Conservation (phyloP, 2,113 vertebrate genomes). For the Xyliphius kryptos region DNA sequence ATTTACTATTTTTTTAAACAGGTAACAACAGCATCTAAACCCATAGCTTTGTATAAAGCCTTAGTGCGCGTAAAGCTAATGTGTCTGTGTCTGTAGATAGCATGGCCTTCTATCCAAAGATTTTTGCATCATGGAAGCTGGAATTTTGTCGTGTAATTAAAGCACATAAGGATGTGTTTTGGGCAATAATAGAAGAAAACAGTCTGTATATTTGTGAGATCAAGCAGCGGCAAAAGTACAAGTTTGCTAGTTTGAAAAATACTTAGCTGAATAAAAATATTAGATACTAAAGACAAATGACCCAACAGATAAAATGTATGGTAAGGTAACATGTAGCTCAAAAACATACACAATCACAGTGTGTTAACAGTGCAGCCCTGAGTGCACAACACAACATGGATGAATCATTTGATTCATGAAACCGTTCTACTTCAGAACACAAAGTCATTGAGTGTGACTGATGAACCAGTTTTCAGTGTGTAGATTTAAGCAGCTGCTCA, state of each 20-base stretch:
- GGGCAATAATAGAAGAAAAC: constrained; percentile 6
- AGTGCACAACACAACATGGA: constrained; percentile 4
- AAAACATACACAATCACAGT: background rate
- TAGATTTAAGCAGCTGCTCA: background rate
- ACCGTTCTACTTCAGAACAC: background rate
- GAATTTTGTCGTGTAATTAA: background rate
- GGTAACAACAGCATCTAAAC: too few species aligned
- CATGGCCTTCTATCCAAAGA: background rate
- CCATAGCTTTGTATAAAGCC: background rate
- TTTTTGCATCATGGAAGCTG: background rate
- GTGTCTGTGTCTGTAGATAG: background rate
- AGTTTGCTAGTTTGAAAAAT: background rate
- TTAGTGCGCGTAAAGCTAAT: background rate
- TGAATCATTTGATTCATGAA: background rate
- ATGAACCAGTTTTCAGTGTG: constrained; percentile 6
- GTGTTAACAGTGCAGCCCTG: background rate
- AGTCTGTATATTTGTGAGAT: background rate
- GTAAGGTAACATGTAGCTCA: background rate
- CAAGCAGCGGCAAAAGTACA: constrained; percentile 1
- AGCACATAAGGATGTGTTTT: background rate
- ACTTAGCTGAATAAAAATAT: background rate
- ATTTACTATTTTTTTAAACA: too few species aligned
- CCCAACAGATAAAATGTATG: background rate
- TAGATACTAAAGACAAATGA: background rate
- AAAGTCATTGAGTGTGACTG: background rate